Base-by-base conservation (phyloP, 1,140 invertebrate genomes). In the Cherax destructor region DNA sequence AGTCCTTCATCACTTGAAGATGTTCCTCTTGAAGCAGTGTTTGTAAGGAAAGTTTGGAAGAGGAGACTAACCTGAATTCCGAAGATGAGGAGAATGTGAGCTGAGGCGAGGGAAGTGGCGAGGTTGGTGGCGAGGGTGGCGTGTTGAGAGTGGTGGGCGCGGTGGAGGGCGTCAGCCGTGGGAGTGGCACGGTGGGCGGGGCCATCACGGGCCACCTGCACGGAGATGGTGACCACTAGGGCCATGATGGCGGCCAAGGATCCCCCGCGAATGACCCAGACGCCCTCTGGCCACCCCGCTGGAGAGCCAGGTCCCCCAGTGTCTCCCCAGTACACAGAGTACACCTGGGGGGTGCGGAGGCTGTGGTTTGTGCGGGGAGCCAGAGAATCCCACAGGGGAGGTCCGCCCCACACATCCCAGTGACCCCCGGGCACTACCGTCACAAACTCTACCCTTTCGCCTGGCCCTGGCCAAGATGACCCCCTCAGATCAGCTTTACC, bases 341-440 rank as follows among this genome's bases (percentile, higher is more conserved):
- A 90, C 65, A 90, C 88, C 18, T 74, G 81, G 21, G 80, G 74
- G 16, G n/a, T 59, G 3, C 47, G n/a, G 24, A 74, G 72, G 21
- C 56, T 76, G 49, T 74, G 41, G 72, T 90, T 90, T 0, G 47
- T 52, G 49, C 21, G 52, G 72, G 80, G 56, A 30, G 87, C 30
- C 69, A 90, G 69, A 2, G 88, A 84, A 65, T 90, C 88, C 88
- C 88, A 90, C n/a, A 90, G 49, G 41, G 80, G n/a, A 0, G 88
- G 88, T 56, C 88, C 88, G 7, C 88, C 88, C 88, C 88, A 90
- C 24, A 90, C 88, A 72, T 90, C 88, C 88, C 88, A 90, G 24
- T 77, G 61, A 4, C 88, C 88, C 56, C 87, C 87, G 18, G 87
- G 87, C 9, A 83, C 87, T 24, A 90, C 81, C 6, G 88, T 90